These are phyloP conservation scores for Pollenia amentaria DNA, from an alignment of 2,888 invertebrate species.

Conservation along the genomic window DNA sequence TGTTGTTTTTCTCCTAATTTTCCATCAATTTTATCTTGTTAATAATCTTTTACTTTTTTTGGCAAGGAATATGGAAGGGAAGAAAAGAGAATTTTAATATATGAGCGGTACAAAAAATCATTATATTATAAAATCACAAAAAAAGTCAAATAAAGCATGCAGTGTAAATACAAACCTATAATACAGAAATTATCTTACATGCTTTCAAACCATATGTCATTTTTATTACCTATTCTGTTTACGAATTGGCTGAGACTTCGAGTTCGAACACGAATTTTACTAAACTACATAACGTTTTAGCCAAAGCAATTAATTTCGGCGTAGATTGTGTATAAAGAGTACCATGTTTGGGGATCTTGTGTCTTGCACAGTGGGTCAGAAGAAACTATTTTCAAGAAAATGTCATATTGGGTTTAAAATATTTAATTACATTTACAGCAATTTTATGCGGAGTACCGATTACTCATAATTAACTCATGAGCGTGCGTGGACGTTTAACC, in stretches of 20 bases:
- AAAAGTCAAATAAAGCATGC: neutral
- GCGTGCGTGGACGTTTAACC: too few species aligned
- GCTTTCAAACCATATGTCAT: constrained; percentile 63
- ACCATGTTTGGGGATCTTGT: neutral
- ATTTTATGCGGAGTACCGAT: too few species aligned
- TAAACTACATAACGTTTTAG: constrained; percentile 47
- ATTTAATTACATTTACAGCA: too few species aligned
- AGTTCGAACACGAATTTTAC: neutral
- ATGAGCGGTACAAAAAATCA: constrained; percentile 48
- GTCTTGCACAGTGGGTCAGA: neutral
- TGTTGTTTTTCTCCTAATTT: constrained; percentile 33
- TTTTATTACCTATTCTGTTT: constrained; percentile 46
- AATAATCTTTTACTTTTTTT: constrained; percentile 51
- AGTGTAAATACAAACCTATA: neutral
- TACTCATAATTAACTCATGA: too few species aligned
- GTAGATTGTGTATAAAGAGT: neutral
- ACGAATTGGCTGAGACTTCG: constrained; percentile 8
- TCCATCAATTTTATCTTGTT: constrained; percentile 62
- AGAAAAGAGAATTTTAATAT: constrained; percentile 19
- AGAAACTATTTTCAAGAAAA: neutral
- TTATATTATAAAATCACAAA: constrained; percentile 61
- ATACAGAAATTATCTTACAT: constrained; percentile 49
- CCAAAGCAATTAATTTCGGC: constrained; percentile 51
- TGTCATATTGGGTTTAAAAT: neutral
- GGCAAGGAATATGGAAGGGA: constrained; percentile 15